A percentile compares a stretch with the other conserved stretches of the same genome.
Conservation (phyloP, 2,888 invertebrate genomes). For the Schizaphis graminum region DNA sequence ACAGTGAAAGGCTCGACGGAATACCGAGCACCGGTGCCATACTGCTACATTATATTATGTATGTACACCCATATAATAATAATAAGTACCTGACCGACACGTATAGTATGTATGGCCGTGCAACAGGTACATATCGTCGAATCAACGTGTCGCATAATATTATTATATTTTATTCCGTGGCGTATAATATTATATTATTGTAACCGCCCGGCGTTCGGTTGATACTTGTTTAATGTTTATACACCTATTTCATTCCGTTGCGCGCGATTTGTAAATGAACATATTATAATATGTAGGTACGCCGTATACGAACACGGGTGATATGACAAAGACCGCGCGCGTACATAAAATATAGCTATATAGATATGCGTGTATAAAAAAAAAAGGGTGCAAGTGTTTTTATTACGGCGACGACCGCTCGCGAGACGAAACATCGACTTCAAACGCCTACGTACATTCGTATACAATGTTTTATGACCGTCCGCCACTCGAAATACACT, state of each 20-base stretch:
- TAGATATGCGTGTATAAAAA: background rate
- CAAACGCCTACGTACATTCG: constrained; percentile 27
- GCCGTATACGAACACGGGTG: background rate
- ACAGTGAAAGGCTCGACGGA: background rate
- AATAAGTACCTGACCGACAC: background rate
- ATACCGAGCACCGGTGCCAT: background rate
- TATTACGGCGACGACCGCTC: constrained; percentile 30
- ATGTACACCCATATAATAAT: background rate
- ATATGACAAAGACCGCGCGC: background rate
- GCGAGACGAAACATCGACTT: constrained; percentile 43
- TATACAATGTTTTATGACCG: constrained; percentile 36
- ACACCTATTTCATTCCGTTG: background rate
- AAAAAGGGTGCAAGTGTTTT: constrained; percentile 25
- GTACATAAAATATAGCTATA: background rate
- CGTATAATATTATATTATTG: background rate
- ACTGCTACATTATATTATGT: background rate
- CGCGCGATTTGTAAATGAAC: background rate
- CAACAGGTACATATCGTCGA: background rate
- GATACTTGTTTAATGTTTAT: background rate
- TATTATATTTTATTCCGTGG: background rate
- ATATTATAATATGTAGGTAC: background rate
- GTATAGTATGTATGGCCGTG: background rate
- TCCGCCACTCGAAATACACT: constrained; percentile 24
- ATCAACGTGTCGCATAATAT: background rate
- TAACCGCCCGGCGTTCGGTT: background rate